Percentiles rank a stretch among this genome's conserved stretches.
Evolutionary conservation across 2,797 vertebrate genomes (phyloP).

Genomic region (Austrolebias charrua): DNA sequence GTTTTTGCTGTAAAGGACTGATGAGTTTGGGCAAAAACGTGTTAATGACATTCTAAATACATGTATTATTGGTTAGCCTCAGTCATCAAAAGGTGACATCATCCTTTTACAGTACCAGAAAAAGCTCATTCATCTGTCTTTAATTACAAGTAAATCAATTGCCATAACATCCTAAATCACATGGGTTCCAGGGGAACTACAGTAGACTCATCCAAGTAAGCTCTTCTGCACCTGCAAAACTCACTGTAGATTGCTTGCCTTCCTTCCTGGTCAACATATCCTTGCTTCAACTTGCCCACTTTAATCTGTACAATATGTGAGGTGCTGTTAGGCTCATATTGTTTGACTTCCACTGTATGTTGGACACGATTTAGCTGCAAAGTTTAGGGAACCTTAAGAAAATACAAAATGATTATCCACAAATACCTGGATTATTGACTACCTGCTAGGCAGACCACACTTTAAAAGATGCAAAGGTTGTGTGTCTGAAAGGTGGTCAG

Average conservation of each 20-base stretch:
- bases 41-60: no score
- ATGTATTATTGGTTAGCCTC: neutral
- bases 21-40: no score
- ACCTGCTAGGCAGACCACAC: neutral
- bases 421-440: constrained; percentile 7
- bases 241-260: neutral
- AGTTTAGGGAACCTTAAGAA: neutral
- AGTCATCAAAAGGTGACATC: neutral
- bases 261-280: neutral
- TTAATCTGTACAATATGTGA: neutral
- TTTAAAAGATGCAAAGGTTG: constrained; percentile 5
- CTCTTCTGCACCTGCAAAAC: neutral
- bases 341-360: neutral
- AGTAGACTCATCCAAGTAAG: neutral
- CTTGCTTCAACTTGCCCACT: neutral
- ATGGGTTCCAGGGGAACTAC: neutral
- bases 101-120: neutral
- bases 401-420: neutral
- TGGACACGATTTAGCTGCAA: constrained; percentile 1
- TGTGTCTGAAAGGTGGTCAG: constrained; percentile 5
- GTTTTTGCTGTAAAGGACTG: no score
- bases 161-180: neutral
- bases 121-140: neutral
- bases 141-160: neutral
- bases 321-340: neutral